Percentiles rank a stretch among this genome's conserved stretches.
Evolutionary conservation across 2,797 vertebrate species (phyloP).

Genomic region (Coccyzus lansbergi): DNA sequence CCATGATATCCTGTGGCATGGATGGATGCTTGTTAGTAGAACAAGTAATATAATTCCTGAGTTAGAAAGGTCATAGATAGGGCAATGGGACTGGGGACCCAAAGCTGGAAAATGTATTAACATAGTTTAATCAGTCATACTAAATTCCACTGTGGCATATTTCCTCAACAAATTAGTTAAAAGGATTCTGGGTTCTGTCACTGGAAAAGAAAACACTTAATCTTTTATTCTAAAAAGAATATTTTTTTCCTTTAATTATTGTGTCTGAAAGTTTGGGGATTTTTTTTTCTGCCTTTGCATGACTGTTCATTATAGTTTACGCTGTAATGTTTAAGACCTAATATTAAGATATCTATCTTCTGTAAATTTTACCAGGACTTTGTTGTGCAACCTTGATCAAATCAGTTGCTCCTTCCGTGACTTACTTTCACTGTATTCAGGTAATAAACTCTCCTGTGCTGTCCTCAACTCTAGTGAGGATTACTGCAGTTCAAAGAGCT

Average conservation of each 20-base stretch:
- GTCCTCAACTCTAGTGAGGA: background rate
- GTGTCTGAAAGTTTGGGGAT: background rate
- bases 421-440: background rate
- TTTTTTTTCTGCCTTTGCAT: background rate
- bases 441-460: background rate
- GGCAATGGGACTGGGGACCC: slow-evolving; percentile 61
- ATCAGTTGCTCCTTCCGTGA: background rate
- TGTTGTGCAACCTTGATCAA: background rate
- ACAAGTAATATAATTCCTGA: slow-evolving; percentile 61
- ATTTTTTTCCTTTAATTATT: background rate
- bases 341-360: background rate
- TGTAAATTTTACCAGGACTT: background rate
- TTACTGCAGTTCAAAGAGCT: background rate
- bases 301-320: background rate
- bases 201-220: slow-evolving; percentile 40
- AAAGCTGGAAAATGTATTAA: slow-evolving; percentile 78
- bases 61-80: slow-evolving; percentile 66
- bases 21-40: slow-evolving; percentile 65
- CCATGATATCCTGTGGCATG: slow-evolving; percentile 29
- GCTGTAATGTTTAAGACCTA: background rate
- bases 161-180: slow-evolving; percentile 80
- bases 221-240: slow-evolving; percentile 25
- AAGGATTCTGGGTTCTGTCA: slow-evolving; percentile 74
- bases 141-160: slow-evolving; percentile 80
- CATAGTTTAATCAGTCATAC: slow-evolving; percentile 80